Evolutionary conservation across 2,797 vertebrate genomes (phyloP).

Genomic region (Chromobotia macracanthus): DNA sequence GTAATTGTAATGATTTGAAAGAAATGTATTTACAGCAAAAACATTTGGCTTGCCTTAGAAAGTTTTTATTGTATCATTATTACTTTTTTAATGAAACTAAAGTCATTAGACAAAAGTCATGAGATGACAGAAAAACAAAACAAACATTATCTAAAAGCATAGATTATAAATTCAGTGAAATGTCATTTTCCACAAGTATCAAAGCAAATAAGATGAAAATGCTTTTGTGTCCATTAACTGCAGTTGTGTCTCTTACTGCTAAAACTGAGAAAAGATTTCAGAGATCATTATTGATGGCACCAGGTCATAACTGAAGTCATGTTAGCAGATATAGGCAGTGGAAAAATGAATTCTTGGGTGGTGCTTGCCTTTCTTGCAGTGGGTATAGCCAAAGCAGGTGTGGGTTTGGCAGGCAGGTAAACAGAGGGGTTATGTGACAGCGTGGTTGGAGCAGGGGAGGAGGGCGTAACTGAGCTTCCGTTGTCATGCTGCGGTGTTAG

Average conservation of each 20-base stretch:
- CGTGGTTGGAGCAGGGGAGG: conserved; percentile 55
- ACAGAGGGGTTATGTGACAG: conserved; percentile 20
- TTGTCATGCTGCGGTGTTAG: background rate
- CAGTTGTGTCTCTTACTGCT: background rate
- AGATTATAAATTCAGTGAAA: no score
- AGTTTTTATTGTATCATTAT: no score
- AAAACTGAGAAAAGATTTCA: background rate
- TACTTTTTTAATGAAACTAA: no score
- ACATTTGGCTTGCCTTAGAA: no score
- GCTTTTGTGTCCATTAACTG: no score
- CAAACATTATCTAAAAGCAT: no score
- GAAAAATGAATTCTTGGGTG: background rate
- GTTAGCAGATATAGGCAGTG: background rate
- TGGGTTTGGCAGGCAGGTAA: conserved; percentile 18
- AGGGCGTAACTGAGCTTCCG: conserved; percentile 58
- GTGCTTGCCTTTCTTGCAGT: no score
- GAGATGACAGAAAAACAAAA: no score
- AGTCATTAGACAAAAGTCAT: no score
- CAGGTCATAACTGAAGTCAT: background rate
- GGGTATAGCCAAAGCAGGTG: background rate
- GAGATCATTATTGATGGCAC: background rate
- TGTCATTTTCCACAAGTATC: no score
- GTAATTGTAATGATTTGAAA: background rate
- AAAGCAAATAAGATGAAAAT: no score
- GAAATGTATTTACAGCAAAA: no score